Evolutionary conservation across 2,797 vertebrate genomes (phyloP).

Genomic region (Carduelis carduelis): DNA sequence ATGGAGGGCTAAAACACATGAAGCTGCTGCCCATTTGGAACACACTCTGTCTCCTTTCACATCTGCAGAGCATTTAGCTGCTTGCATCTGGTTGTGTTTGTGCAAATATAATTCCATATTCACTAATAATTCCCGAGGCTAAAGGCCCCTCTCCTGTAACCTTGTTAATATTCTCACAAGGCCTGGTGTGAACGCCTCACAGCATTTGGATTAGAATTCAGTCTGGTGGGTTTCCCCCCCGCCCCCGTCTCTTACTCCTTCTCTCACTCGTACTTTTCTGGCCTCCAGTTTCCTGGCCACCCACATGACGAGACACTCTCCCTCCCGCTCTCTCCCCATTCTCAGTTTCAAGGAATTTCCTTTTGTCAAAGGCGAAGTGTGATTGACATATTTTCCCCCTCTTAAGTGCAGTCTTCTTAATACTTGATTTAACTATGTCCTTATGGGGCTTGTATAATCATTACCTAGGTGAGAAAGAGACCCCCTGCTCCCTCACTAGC

Average conservation of each 20-base stretch:
- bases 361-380: slow-evolving; percentile 82
- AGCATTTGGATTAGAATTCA: slow-evolving; percentile 81
- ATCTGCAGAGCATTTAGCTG: slow-evolving; percentile 90
- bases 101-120: slow-evolving; percentile 97
- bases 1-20: slow-evolving; percentile 57
- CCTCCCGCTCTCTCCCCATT: slow-evolving; percentile 73
- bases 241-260: slow-evolving; percentile 65
- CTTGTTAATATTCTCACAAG: slow-evolving; percentile 86
- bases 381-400: slow-evolving; percentile 81
- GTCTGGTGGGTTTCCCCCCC: slow-evolving; percentile 63
- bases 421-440: slow-evolving; percentile 80
- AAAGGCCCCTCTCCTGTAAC: slow-evolving; percentile 81
- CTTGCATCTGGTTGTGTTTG: slow-evolving; percentile 97
- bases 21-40: slow-evolving; percentile 78
- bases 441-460: slow-evolving; percentile 70
- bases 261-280: slow-evolving; percentile 72
- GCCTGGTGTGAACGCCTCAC: slow-evolving; percentile 80
- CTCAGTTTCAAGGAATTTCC: slow-evolving; percentile 85
- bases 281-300: slow-evolving; percentile 90
- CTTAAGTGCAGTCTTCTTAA: slow-evolving; percentile 75
- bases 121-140: slow-evolving; percentile 93
- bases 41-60: slow-evolving; percentile 72
- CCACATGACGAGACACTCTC: slow-evolving; percentile 81
- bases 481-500: slow-evolving; percentile 29
- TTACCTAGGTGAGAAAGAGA: slow-evolving; percentile 75